phyloP scores from a whole-genome alignment of 2,797 vertebrate genomes.

The Cirrhinus mrigala region DNA sequence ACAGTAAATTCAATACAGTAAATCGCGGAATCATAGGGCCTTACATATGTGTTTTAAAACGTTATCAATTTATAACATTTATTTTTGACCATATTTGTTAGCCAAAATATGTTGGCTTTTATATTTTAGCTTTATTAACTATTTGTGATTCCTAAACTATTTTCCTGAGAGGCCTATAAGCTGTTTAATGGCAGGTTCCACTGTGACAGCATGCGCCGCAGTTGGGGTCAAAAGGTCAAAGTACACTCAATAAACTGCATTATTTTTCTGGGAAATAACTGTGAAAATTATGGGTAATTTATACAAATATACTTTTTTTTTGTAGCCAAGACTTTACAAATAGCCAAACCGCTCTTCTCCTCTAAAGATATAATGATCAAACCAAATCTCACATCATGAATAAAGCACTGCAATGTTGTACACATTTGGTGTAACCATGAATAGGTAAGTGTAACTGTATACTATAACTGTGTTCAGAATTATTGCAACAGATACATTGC shows the following conservation, averaged over 20 bases:
- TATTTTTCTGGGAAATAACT: not conserved
- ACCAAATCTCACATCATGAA: not conserved
- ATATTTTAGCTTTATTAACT: not conserved
- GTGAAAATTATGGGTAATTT: not conserved
- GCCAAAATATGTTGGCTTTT: not conserved
- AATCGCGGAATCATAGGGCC: too few relatives aligned
- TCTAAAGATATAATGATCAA: not conserved
- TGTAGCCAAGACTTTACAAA: not conserved
- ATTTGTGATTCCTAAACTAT: not conserved
- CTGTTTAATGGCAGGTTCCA: not conserved
- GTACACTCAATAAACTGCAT: not conserved
- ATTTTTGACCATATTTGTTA: not conserved
- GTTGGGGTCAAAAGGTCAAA: not conserved
- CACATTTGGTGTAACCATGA: not conserved
- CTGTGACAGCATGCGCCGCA: not conserved
- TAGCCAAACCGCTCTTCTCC: not conserved
- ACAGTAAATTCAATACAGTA: too few relatives aligned
- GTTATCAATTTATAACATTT: not conserved
- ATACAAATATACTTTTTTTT: not conserved
- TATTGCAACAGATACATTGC: not conserved
- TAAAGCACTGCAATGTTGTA: not conserved
- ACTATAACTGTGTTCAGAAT: not conserved
- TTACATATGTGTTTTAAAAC: not conserved
- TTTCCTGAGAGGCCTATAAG: not conserved
- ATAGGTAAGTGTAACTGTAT: not conserved